Conservation (phyloP, 2,113 vertebrate species). For the Dasypus novemcinctus region DNA sequence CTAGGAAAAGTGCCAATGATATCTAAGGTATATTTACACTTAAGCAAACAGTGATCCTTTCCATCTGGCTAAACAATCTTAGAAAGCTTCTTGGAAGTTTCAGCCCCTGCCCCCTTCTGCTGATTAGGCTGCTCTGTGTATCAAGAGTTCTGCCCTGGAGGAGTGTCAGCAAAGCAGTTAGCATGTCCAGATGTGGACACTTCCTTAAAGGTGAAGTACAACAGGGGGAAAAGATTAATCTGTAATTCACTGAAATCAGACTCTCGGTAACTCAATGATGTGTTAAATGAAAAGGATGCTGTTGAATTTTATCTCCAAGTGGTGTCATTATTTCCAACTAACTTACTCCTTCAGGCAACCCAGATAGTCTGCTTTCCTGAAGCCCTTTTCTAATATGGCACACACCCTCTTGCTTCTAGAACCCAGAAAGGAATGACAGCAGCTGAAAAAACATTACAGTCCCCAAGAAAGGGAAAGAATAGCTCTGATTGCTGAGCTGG, state of each 20-base stretch:
- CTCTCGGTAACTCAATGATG: neutral
- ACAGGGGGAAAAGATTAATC: neutral
- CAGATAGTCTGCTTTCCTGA: slow-evolving; percentile 64
- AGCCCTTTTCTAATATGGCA: slow-evolving; percentile 49
- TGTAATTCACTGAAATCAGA: neutral
- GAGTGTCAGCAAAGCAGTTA: slow-evolving; percentile 30
- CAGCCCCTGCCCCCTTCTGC: neutral
- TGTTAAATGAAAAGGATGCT: slow-evolving; percentile 59
- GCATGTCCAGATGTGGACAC: slow-evolving; percentile 15
- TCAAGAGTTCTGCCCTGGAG: slow-evolving; percentile 39
- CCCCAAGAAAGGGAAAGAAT: slow-evolving; percentile 11
- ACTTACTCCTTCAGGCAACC: slow-evolving; percentile 51
- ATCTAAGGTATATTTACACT: slow-evolving; percentile 43
- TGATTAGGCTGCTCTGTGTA: slow-evolving; percentile 36
- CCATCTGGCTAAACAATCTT: slow-evolving; percentile 42
- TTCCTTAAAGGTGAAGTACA: slow-evolving; percentile 48
- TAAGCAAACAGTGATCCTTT: slow-evolving; percentile 40
- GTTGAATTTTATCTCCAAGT: slow-evolving; percentile 61
- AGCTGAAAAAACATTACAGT: slow-evolving; percentile 68
- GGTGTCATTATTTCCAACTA: slow-evolving; percentile 59
- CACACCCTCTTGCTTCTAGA: neutral
- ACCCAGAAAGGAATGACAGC: neutral
- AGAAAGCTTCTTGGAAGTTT: slow-evolving; percentile 5
- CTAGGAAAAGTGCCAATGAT: neutral
- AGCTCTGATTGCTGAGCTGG: neutral